Evolutionary conservation across 2,113 vertebrate genomes (phyloP).

Genomic region (Triplophysa dalaica): DNA sequence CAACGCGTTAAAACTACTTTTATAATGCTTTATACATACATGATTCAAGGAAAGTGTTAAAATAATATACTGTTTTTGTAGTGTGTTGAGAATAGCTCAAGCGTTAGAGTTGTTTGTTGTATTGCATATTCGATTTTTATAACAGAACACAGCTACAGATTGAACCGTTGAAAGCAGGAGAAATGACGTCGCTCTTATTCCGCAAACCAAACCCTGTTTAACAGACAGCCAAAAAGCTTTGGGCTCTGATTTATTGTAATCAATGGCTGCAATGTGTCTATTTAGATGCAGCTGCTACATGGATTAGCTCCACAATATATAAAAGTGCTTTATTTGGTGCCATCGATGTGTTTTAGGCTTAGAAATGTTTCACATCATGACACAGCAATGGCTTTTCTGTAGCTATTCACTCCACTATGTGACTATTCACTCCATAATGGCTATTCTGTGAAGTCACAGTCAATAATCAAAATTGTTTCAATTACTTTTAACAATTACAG

Average conservation of each 20-base stretch:
- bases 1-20: too few species aligned
- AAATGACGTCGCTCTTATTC: slow-evolving; percentile 5
- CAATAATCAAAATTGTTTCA: too few species aligned
- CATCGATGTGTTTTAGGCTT: too few species aligned
- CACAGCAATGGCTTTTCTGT: too few species aligned
- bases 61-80: too few species aligned
- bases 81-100: background rate
- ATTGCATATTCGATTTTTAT: slow-evolving; percentile 7
- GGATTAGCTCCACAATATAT: slow-evolving; percentile 41
- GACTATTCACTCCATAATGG: too few species aligned
- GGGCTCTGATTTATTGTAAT: slow-evolving; percentile 44
- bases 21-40: too few species aligned
- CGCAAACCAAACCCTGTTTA: slow-evolving; percentile 20
- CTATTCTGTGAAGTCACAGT: too few species aligned
- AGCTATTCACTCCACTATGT: too few species aligned
- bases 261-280: slow-evolving; percentile 33
- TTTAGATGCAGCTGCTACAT: slow-evolving; percentile 37
- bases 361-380: too few species aligned
- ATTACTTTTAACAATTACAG: background rate
- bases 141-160: slow-evolving; percentile 2
- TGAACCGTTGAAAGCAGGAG: slow-evolving; percentile 5
- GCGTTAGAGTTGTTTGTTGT: background rate
- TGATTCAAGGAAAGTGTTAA: too few species aligned
- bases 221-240: slow-evolving; percentile 20
- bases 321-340: slow-evolving; percentile 24